phyloP scores from a whole-genome alignment of 2,888 invertebrate species.

The Patella ulyssiponensis region DNA sequence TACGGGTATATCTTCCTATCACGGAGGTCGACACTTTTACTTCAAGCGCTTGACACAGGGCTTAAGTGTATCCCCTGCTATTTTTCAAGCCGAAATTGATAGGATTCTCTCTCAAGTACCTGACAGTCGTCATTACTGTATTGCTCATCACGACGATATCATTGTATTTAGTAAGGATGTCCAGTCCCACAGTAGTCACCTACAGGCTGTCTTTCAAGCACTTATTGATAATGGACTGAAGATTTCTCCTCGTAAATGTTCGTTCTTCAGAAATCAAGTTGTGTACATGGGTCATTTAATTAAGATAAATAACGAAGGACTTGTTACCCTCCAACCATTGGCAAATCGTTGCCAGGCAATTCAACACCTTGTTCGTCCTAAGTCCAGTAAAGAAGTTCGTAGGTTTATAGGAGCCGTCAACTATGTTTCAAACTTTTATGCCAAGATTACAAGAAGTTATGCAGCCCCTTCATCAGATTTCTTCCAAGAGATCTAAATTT shows the following conservation, averaged over 20 bases:
- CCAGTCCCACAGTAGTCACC: background rate
- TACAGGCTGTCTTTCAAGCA: background rate
- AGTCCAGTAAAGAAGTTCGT: background rate
- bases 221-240: background rate
- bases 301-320: background rate
- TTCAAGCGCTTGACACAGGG: background rate
- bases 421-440: background rate
- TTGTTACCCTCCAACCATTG: slow-evolving; percentile 2
- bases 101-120: background rate
- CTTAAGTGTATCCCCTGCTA: background rate
- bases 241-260: slow-evolving; percentile 8
- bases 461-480: background rate
- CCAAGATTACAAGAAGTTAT: background rate
- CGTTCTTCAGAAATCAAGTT: background rate
- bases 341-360: background rate
- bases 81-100: background rate
- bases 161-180: background rate
- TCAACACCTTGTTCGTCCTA: background rate
- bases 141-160: background rate
- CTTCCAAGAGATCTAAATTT: background rate
- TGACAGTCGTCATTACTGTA: background rate
- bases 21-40: background rate
- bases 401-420: background rate
- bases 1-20: background rate
- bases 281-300: background rate